These are phyloP conservation scores for Pogonognathellus flavescens DNA, from an alignment of 1,140 invertebrate genomes.

Conservation along the genomic window DNA sequence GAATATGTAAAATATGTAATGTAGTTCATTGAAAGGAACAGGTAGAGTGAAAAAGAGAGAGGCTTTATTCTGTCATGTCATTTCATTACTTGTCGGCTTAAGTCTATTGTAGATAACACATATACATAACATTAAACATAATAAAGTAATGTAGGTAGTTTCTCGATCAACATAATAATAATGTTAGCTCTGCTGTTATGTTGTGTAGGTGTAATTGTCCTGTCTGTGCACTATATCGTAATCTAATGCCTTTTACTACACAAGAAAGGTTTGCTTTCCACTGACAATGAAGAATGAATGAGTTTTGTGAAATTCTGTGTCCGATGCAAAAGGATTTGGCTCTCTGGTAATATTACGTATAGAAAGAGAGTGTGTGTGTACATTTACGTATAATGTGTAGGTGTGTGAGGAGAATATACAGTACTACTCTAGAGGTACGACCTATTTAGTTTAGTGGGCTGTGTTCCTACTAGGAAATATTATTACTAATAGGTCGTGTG, in stretches of 20 bases:
- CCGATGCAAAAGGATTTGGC: neutral
- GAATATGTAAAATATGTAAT: no score
- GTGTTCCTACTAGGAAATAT: neutral
- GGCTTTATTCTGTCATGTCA: conserved; percentile 36
- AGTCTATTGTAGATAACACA: conserved; percentile 21
- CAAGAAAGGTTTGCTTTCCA: conserved; percentile 37
- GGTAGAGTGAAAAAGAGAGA: conserved; percentile 1
- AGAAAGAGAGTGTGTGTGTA: neutral
- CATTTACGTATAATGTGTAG: neutral
- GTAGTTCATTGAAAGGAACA: no score
- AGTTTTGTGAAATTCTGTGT: conserved; percentile 6
- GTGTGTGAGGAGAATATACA: neutral
- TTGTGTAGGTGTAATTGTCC: neutral
- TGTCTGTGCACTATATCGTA: no score
- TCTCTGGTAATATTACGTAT: conserved; percentile 11
- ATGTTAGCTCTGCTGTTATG: neutral
- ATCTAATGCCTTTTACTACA: neutral
- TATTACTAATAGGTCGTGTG: neutral
- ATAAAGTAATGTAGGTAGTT: neutral
- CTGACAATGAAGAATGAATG: conserved; percentile 32
- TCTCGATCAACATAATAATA: conserved; percentile 9
- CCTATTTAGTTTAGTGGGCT: neutral
- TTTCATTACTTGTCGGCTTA: conserved; percentile 48
- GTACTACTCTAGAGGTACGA: neutral
- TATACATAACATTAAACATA: conserved; percentile 24